These are phyloP conservation scores for Corvus hawaiiensis DNA, from an alignment of 2,113 vertebrate genomes.

Conservation along the genomic window DNA sequence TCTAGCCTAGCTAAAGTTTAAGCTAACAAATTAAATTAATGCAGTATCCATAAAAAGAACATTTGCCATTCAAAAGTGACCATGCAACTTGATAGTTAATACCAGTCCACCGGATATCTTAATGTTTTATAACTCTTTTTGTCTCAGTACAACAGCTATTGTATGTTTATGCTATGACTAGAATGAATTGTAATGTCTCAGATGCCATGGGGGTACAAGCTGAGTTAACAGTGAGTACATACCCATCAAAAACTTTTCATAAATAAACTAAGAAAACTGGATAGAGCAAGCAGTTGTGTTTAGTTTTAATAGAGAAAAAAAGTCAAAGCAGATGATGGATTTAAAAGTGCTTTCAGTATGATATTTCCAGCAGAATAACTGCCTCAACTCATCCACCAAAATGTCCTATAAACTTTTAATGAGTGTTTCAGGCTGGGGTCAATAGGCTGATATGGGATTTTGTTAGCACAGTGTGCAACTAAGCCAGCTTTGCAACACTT, in stretches of 20 bases:
- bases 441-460: background rate
- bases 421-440: slow-evolving; percentile 6
- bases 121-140: background rate
- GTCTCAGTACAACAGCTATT: background rate
- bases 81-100: background rate
- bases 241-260: background rate
- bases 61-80: background rate
- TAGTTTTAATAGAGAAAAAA: background rate
- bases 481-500: slow-evolving; percentile 20
- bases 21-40: background rate
- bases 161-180: background rate
- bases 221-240: background rate
- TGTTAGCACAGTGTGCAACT: background rate
- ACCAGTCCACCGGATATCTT: background rate
- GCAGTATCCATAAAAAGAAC: background rate
- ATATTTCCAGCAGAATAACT: slow-evolving; percentile 2
- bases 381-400: background rate
- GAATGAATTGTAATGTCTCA: background rate
- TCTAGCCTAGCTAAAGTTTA: background rate
- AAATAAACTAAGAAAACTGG: slow-evolving; percentile 1
- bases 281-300: background rate
- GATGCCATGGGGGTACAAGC: background rate
- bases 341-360: background rate
- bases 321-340: background rate
- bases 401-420: slow-evolving; percentile 35